Evolutionary conservation across 2,797 vertebrate species (phyloP).

Genomic region (Uromys caudimaculatus): DNA sequence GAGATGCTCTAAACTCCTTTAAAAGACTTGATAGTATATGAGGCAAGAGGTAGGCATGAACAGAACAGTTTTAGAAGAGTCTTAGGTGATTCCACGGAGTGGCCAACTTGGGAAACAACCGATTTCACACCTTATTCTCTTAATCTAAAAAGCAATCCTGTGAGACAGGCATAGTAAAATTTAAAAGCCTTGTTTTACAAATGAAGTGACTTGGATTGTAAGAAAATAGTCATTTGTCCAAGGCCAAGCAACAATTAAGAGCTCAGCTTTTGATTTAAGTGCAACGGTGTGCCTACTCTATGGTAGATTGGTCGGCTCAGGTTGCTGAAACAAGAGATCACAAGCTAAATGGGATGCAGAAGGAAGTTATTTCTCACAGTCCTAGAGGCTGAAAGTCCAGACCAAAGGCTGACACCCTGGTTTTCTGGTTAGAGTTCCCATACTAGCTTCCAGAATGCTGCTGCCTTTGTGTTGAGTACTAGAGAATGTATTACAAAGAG

Average conservation of each 20-base stretch:
- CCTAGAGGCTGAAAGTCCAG: neutral
- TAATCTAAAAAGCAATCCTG: neutral
- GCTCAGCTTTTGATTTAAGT: neutral
- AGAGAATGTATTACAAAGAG: neutral
- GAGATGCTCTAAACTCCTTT: neutral
- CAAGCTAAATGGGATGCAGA: neutral
- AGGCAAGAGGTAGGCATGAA: neutral
- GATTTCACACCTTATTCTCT: neutral
- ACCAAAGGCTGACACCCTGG: neutral
- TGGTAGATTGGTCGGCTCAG: neutral
- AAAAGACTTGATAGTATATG: neutral
- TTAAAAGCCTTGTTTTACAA: constrained; percentile 25
- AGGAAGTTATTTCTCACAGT: neutral
- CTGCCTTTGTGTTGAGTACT: neutral
- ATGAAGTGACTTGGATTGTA: constrained; percentile 25
- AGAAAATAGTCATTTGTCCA: neutral
- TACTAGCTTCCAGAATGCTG: neutral
- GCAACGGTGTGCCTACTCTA: neutral
- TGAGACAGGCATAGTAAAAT: neutral
- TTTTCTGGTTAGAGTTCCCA: neutral
- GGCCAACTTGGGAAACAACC: neutral
- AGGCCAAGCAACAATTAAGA: neutral
- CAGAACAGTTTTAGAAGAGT: neutral
- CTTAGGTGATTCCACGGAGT: neutral
- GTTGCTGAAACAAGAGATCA: neutral